These are phyloP conservation scores for Campoletis raptor DNA, from an alignment of 2,888 invertebrate genomes.

Conservation along the genomic window DNA sequence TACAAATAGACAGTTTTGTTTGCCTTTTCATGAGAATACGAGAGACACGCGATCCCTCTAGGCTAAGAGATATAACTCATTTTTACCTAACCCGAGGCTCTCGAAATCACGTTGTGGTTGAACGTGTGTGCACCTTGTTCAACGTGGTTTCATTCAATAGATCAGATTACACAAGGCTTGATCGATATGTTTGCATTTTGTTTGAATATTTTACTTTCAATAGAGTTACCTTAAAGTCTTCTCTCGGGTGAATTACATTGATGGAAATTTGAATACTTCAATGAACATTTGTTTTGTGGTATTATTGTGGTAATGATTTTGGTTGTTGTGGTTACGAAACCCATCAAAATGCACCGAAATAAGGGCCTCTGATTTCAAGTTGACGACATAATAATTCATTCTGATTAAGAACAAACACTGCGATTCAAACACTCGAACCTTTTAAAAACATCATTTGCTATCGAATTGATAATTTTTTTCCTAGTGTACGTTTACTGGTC, in stretches of 20 bases:
- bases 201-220: background rate
- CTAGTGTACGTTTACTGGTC: background rate
- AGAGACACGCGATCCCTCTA: constrained; percentile 53
- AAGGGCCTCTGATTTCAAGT: background rate
- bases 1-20: constrained; percentile 64
- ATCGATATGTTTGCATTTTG: constrained; percentile 8
- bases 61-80: constrained; percentile 37
- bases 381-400: too few species aligned
- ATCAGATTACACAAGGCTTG: constrained; percentile 8
- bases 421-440: background rate
- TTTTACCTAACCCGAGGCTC: constrained; percentile 20
- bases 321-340: background rate
- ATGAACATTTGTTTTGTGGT: background rate
- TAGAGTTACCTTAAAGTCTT: background rate
- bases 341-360: background rate
- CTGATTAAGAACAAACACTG: too few species aligned
- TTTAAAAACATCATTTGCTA: background rate
- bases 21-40: constrained; percentile 35
- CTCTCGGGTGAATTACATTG: background rate
- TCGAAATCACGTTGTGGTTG: constrained; percentile 49
- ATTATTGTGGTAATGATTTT: background rate
- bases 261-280: background rate
- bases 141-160: constrained; percentile 31
- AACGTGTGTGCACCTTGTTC: constrained; percentile 51
- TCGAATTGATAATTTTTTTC: background rate